Evolutionary conservation across 1,140 invertebrate genomes (phyloP), one percentile per base, ranked within the genome.

Genomic region (Tribolium castaneum): DNA sequence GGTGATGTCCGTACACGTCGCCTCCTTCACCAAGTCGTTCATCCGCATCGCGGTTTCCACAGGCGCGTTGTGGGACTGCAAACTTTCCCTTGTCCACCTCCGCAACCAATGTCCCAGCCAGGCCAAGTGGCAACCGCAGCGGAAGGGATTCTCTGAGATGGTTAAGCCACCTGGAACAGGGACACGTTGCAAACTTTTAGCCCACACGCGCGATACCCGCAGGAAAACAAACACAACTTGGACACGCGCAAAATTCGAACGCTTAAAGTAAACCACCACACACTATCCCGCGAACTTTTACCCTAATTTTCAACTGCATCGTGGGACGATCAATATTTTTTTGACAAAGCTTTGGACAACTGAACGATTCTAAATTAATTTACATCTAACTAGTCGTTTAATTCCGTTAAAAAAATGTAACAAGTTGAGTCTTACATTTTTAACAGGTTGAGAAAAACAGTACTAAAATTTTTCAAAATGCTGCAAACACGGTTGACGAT

Each of bases 31-130:
- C 7, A 88, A 83, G 76, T 87, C 84, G 76, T 90, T 86, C 72
- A 89, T 86, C 16, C 87, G 85, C 71, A 89, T 86, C 0, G 88
- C 87, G 1, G 87, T 86, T 62, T 90, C 90, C n/a, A 90, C 84
- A 3, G 90, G 90, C 2, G 90, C 90, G 10, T 90, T 91, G 82
- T 93, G 93, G 19, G 93, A 91, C 82, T 93, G 91, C n/a, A 93
- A 87, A 6, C 91, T 94, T 84, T 96, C 94, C 6, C 94, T 87
- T 3, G 94, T 88, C 95, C 95, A 97, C 30, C 95, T 89, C 12
- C 95, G 88, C 56, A 97, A 87, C 96, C 96, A 97, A 54, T 94
- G 90, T 0, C 95, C 95, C 22, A 97, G 89, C 95, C 96, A 97
- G 3, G 96, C 93, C 39, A 97, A 88, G 62, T 95, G 94, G 84